Conservation (phyloP, 2,113 vertebrate genomes). For the Onychostoma macrolepis region DNA sequence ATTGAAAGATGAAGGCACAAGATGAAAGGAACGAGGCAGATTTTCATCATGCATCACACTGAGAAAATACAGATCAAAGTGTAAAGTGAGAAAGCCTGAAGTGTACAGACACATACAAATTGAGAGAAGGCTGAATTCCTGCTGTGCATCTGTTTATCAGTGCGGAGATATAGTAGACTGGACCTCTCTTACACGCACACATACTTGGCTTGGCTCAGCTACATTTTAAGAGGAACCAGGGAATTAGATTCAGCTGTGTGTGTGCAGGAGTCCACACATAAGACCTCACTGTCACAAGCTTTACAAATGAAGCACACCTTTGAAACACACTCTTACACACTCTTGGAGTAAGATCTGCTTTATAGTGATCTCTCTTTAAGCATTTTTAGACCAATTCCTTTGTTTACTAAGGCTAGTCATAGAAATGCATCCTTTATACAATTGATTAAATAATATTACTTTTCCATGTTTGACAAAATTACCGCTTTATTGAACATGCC, state of each 20-base stretch:
- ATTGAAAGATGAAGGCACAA: slow-evolving; percentile 43
- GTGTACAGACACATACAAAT: slow-evolving; percentile 48
- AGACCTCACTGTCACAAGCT: neutral
- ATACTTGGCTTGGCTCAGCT: neutral
- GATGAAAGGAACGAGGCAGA: slow-evolving; percentile 14
- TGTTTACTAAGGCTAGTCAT: neutral
- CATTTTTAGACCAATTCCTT: neutral
- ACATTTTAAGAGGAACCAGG: slow-evolving; percentile 65
- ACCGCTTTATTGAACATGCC: neutral
- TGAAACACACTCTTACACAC: neutral
- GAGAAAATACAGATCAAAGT: slow-evolving; percentile 17
- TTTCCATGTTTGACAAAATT: too few species aligned
- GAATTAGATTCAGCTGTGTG: slow-evolving; percentile 76
- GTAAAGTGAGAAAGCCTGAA: slow-evolving; percentile 16
- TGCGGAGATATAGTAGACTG: slow-evolving; percentile 49
- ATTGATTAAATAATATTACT: neutral
- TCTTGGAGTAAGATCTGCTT: neutral
- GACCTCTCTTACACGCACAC: neutral
- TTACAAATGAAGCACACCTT: neutral
- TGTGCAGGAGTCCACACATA: slow-evolving; percentile 44
- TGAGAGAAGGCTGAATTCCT: slow-evolving; percentile 54
- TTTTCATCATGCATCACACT: slow-evolving; percentile 13
- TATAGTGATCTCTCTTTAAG: neutral
- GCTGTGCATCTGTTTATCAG: slow-evolving; percentile 72
- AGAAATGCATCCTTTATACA: neutral